Evolutionary conservation across 2,797 vertebrate genomes (phyloP).

Genomic region (Erethizon dorsatum): DNA sequence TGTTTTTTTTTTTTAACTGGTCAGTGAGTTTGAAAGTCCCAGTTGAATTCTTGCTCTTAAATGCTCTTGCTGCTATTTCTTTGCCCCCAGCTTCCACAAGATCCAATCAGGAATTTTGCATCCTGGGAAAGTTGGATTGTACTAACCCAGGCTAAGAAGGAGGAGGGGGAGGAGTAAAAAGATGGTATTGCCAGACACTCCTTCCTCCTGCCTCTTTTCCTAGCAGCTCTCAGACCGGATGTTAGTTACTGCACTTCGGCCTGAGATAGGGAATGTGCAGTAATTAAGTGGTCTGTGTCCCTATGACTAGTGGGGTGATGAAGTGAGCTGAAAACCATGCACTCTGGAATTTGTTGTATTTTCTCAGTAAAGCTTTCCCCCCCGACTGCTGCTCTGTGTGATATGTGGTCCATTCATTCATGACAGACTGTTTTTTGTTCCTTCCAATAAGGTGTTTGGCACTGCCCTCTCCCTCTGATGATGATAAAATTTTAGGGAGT

Average conservation of each 20-base stretch:
- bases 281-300: slow-evolving; percentile 21
- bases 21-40: slow-evolving; percentile 29
- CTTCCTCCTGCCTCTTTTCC: slow-evolving; percentile 55
- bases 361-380: slow-evolving; percentile 80
- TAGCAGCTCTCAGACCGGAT: slow-evolving; percentile 57
- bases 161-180: neutral
- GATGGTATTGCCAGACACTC: slow-evolving; percentile 18
- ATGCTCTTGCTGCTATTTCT: slow-evolving; percentile 74
- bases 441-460: neutral
- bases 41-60: slow-evolving; percentile 63
- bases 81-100: neutral
- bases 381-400: slow-evolving; percentile 65
- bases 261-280: slow-evolving; percentile 31
- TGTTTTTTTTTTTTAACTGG: slow-evolving; percentile 1
- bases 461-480: neutral
- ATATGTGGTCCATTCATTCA: slow-evolving; percentile 69
- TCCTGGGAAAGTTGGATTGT: slow-evolving; percentile 16
- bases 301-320: slow-evolving; percentile 32
- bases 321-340: slow-evolving; percentile 68
- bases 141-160: slow-evolving; percentile 32
- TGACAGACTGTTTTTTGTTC: neutral
- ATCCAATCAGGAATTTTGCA: slow-evolving; percentile 13
- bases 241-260: neutral
- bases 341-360: slow-evolving; percentile 79
- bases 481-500: neutral